Evolutionary conservation across 2,113 vertebrate genomes (phyloP).

Genomic region (Hiodon alosoides): DNA sequence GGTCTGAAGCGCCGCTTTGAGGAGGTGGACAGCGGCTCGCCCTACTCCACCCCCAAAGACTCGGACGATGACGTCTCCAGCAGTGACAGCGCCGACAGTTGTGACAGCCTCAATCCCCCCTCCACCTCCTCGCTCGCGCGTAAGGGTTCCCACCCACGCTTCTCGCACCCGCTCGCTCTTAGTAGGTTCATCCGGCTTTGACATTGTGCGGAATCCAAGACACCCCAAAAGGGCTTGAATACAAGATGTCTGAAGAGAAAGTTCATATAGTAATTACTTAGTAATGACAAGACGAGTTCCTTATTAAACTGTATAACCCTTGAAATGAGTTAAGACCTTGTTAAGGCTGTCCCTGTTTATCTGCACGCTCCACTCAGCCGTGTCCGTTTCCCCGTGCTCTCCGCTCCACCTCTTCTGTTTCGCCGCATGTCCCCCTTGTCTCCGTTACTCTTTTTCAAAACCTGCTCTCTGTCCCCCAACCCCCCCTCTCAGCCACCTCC

Average conservation of each 20-base stretch:
- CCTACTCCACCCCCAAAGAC: constrained; percentile 74
- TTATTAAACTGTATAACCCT: constrained; percentile 46
- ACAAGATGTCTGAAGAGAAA: too few relatives aligned
- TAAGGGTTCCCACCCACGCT: constrained; percentile 56
- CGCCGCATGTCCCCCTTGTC: constrained; percentile 31
- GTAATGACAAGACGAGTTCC: too few relatives aligned
- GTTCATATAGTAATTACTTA: too few relatives aligned
- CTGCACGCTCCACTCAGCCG: neutral
- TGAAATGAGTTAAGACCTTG: constrained; percentile 44
- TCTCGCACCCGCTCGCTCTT: constrained; percentile 1
- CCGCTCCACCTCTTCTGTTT: neutral
- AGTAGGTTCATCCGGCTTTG: too few relatives aligned
- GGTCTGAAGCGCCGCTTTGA: constrained; percentile 85
- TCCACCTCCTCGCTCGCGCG: constrained; percentile 73
- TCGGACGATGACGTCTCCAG: constrained; percentile 93
- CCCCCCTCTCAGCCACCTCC: constrained; percentile 72
- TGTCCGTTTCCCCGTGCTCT: neutral
- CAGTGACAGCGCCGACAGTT: constrained; percentile 95
- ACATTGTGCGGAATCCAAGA: too few relatives aligned
- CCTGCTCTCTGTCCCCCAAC: constrained; percentile 55
- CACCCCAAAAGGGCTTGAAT: too few relatives aligned
- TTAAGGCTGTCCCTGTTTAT: neutral
- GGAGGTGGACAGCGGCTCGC: constrained; percentile 81
- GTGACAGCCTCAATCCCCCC: constrained; percentile 88
- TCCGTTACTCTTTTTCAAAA: constrained; percentile 42